Evolutionary conservation across 2,797 vertebrate species (phyloP), one percentile per base, ranked within the genome.

Genomic region (Dendrocincla fuliginosa): DNA sequence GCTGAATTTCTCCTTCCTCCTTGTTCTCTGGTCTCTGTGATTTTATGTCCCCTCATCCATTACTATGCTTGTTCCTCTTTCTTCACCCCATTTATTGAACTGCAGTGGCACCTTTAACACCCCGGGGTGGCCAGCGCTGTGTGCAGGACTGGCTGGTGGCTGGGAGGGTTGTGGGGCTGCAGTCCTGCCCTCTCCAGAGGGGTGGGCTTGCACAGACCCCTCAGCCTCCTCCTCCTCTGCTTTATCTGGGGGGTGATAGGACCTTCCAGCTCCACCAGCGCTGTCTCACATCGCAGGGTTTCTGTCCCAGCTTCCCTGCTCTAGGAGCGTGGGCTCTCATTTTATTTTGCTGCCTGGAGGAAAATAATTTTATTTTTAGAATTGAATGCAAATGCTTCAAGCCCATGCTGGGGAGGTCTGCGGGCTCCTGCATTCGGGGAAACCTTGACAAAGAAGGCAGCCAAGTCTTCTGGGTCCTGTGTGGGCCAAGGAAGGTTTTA

Each of bases 311-410:
- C 90, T 50, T 88, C 78, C n/a, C 13, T 42, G 35, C 90, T 39
- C 15, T 28, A 6, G 3, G 4, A 83, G 57, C 8, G 53, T 74
- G 68, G 89, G 75, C 30, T 89, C 92, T 75, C 37, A 30, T 52
- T 92, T 95, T 79, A 11, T 77, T 96, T 93, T 89, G 33, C 61
- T 88, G 92, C 91, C 95, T 63, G 82, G 74, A 84, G 85, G 83
- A 47, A 94, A 96, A 85, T 33, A n/a, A n/a, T 73, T 85, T 78
- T 90, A 85, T 92, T 86, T 96, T 94, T 92, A 88, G 94, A 76
- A 73, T 2, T 37, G 55, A 84, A 77, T 84, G 76, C 37, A 63
- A 87, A 52, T 47, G 35, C 79, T 93, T 83, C 42, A 17, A 5
- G 55, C 71, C 52, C 37, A 83, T 80, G 52, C 39, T 67, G 30